Percentiles rank a stretch among this genome's conserved stretches.
phyloP scores from a whole-genome alignment of 1,140 invertebrate genomes.

The Penaeus vannamei region DNA sequence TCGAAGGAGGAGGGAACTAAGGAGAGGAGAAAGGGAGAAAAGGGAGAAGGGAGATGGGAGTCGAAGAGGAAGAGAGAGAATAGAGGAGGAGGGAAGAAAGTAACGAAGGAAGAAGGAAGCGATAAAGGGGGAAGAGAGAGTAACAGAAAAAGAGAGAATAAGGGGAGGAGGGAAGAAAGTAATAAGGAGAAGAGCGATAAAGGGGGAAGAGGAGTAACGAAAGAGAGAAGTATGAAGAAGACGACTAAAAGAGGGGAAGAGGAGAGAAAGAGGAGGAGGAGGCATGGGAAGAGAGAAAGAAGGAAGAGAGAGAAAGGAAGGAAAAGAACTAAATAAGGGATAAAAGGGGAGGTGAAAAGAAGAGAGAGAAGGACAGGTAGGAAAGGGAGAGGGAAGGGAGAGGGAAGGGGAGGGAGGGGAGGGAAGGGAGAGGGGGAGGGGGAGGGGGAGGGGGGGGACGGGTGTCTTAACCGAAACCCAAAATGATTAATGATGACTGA shows the following conservation, averaged over 20 bases:
- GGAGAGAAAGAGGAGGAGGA: too few relatives aligned
- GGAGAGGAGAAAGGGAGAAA: too few relatives aligned
- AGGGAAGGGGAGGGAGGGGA: slow-evolving; percentile 9
- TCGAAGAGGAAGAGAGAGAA: background rate
- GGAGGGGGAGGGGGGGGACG: slow-evolving; percentile 1
- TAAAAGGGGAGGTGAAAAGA: background rate
- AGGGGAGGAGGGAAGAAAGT: too few relatives aligned
- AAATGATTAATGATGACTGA: too few relatives aligned
- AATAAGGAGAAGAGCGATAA: slow-evolving; percentile 5
- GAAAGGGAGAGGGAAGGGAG: too few relatives aligned
- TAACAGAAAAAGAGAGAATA: background rate
- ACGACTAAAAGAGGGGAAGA: background rate
- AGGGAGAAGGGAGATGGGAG: slow-evolving; percentile 2
- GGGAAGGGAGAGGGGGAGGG: slow-evolving; percentile 9
- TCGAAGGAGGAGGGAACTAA: too few relatives aligned
- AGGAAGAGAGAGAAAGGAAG: too few relatives aligned
- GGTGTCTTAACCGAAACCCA: background rate
- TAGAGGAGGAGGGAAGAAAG: slow-evolving; percentile 1
- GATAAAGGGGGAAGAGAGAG: slow-evolving; percentile 3
- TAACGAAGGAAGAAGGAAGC: background rate
- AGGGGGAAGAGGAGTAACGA: background rate
- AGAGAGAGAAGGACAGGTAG: too few relatives aligned
- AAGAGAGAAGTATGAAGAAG: background rate
- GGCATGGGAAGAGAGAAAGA: background rate
- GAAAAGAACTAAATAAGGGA: background rate